Percentiles rank a stretch among this genome's conserved stretches.
These are phyloP conservation scores for Heliconius hortense DNA, from an alignment of 2,888 invertebrate species.

Conservation along the genomic window DNA sequence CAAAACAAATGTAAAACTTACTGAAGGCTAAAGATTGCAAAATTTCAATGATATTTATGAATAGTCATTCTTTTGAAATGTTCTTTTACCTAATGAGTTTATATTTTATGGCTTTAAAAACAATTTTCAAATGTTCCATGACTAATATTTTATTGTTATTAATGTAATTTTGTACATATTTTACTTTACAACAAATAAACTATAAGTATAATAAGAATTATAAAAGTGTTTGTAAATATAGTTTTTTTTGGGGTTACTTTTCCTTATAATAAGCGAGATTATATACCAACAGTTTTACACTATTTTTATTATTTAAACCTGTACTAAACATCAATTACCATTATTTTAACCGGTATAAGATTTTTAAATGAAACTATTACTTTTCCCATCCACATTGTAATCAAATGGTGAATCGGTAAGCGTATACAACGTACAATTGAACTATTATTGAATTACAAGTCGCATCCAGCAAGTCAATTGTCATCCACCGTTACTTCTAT, in stretches of 20 bases:
- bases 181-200: neutral
- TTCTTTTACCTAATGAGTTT: neutral
- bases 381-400: conserved; percentile 12
- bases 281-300: no score
- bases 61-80: neutral
- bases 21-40: conserved; percentile 23
- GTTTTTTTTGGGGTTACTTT: no score
- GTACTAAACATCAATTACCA: neutral
- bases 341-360: neutral
- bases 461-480: conserved; percentile 30
- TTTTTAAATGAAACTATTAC: neutral
- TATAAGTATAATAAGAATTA: neutral
- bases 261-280: no score
- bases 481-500: conserved; percentile 40
- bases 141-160: neutral
- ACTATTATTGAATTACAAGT: conserved; percentile 35
- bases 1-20: conserved; percentile 37
- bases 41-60: conserved; percentile 22
- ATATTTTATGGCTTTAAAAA: neutral
- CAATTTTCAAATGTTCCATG: neutral
- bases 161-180: neutral
- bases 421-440: conserved; percentile 22
- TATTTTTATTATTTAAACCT: neutral
- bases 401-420: conserved; percentile 12
- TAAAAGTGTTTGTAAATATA: neutral